Conservation (phyloP, 2,888 invertebrate genomes). For the Protophormia terraenovae region DNA sequence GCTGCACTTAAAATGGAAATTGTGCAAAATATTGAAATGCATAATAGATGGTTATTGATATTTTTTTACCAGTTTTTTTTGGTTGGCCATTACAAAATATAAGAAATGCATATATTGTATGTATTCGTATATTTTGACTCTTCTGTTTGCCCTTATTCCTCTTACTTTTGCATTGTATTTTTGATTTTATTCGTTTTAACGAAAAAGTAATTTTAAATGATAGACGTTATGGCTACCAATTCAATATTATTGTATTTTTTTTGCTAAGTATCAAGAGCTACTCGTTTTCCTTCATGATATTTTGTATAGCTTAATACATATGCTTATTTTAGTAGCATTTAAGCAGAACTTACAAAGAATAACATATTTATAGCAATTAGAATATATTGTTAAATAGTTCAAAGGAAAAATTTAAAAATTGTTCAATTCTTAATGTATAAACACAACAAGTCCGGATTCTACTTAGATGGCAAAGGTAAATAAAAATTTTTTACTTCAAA, state of each 20-base stretch:
- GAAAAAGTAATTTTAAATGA: slow-evolving; percentile 56
- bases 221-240: slow-evolving; percentile 61
- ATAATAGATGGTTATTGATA: slow-evolving; percentile 70
- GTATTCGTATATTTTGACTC: background rate
- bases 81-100: slow-evolving; percentile 40
- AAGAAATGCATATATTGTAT: background rate
- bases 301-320: slow-evolving; percentile 1
- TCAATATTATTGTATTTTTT: slow-evolving; percentile 41
- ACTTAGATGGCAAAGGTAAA: no score
- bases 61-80: slow-evolving; percentile 49
- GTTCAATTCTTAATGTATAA: no score
- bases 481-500: no score
- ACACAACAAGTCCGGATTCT: no score
- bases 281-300: background rate
- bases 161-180: background rate
- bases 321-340: slow-evolving; percentile 6
- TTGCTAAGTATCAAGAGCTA: background rate
- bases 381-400: no score
- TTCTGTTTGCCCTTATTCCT: background rate
- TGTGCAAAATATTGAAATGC: slow-evolving; percentile 69
- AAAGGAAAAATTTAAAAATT: no score
- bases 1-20: slow-evolving; percentile 69
- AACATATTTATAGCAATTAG: background rate
- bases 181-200: slow-evolving; percentile 17
- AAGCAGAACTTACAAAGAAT: background rate